Conservation (phyloP, 2,113 vertebrate genomes). For the Xenopus borealis region DNA sequence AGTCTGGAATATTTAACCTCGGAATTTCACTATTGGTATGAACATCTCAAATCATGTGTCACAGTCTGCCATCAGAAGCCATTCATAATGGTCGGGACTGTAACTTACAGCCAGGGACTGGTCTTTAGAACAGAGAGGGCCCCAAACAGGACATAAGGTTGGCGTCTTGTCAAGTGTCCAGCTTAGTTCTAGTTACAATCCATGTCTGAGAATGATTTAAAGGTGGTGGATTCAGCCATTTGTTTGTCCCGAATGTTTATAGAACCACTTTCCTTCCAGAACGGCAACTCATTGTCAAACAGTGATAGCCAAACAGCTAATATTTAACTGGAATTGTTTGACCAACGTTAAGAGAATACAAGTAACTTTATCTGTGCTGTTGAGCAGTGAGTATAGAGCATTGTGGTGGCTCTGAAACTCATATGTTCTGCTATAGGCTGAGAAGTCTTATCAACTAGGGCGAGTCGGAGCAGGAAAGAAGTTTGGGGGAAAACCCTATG, state of each 20-base stretch:
- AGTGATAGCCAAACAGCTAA: not conserved
- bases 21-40: not conserved
- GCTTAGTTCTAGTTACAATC: no score
- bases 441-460: no score
- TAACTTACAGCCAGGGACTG: conserved; percentile 2
- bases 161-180: no score
- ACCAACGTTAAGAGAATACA: no score
- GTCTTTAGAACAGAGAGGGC: conserved; percentile 13
- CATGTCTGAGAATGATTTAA: no score
- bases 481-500: no score
- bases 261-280: conserved; percentile 11
- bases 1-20: conserved; percentile 1
- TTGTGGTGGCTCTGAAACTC: no score
- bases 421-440: no score
- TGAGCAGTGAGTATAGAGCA: no score
- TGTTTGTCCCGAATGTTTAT: conserved; percentile 19
- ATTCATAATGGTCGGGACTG: conserved; percentile 2
- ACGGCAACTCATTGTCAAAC: not conserved
- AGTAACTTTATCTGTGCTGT: no score
- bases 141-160: not conserved
- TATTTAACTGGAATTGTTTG: not conserved
- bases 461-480: no score
- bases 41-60: not conserved
- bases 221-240: not conserved
- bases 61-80: not conserved